Evolutionary conservation across 2,888 invertebrate genomes (phyloP).

Genomic region (Arge pagana): DNA sequence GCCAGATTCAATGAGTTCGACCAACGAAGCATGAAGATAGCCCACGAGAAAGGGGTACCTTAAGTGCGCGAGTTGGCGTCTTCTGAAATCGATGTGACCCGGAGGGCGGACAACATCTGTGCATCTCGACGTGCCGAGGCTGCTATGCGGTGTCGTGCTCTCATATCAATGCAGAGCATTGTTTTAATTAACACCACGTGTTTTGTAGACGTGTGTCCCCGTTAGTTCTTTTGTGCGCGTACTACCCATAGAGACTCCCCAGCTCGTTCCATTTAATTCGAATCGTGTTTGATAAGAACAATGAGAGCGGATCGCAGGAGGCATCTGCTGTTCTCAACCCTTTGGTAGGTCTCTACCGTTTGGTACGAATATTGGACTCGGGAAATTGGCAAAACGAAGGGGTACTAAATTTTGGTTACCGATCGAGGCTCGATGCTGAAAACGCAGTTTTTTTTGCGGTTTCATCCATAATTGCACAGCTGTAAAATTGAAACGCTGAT

Average conservation of each 20-base stretch:
- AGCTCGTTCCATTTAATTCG: background rate
- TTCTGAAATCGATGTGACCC: too few species aligned
- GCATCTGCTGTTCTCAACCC: background rate
- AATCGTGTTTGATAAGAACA: background rate
- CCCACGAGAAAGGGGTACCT: too few species aligned
- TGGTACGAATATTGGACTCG: too few species aligned
- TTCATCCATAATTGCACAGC: background rate
- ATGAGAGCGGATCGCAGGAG: background rate
- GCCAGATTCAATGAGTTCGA: too few species aligned
- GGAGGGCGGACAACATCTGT: too few species aligned
- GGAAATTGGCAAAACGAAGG: background rate
- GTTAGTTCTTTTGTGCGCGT: slow-evolving; percentile 5
- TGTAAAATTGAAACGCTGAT: background rate
- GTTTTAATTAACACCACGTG: slow-evolving; percentile 48
- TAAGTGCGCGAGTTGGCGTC: too few species aligned
- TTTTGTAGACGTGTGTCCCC: slow-evolving; percentile 35
- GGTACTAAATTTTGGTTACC: background rate
- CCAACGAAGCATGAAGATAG: too few species aligned
- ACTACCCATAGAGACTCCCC: background rate
- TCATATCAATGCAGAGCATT: slow-evolving; percentile 33
- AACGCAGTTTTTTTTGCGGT: background rate
- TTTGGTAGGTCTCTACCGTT: too few species aligned
- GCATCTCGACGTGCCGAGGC: too few species aligned
- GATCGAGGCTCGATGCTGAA: background rate
- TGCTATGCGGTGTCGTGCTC: slow-evolving; percentile 17